Evolutionary conservation across 1,140 invertebrate species (phyloP), one percentile per base, ranked within the genome.

Genomic region (Lepeophtheirus salmonis): DNA sequence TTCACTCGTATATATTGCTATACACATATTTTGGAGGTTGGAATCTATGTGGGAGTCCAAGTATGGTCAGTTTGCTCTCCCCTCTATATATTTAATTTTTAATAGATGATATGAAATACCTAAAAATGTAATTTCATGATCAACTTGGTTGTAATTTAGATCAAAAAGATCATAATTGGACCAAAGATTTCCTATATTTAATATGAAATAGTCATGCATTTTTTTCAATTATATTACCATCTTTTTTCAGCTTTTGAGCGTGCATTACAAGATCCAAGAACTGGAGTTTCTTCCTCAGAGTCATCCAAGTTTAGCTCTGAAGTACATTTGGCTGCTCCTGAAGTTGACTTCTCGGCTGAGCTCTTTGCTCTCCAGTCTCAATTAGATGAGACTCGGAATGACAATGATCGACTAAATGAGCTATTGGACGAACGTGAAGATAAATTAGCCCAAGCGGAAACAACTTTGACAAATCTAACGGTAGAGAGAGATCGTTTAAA

Each of bases 401-500:
- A 41, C 30, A 41, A 41, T 41, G 30, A 41, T 6, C 30, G 30
- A n/a, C 30, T 41, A 6, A 41, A 41, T 41, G 30, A 41, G 30
- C 30, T 41, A 6, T n/a, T 41, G 30, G 30, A 41, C 30, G 30
- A 41, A n/a, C 6, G 30, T 10, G 30, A 41, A n/a, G 30, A 41
- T 6, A 41, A 41, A n/a, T n/a, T 41, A 10, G 30, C 30, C 6
- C 30, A 10, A 6, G 30, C 30, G 6, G 30, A 41, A 41, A n/a
- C 30, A 6, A 41, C 30, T 41, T n/a, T 41, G 6, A 10, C 30
- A 6, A 41, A 41, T n/a, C 30, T 41, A 6, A 41, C 30, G 30
- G 30, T 17, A 41, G 65, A 65, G 24, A 64, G 63, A 60, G 65
- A 64, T 64, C 13, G n/a, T 17, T 54, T 63, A 14, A 50, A 26